phyloP scores from a whole-genome alignment of 2,797 vertebrate species.

The Ficedula albicollis region DNA sequence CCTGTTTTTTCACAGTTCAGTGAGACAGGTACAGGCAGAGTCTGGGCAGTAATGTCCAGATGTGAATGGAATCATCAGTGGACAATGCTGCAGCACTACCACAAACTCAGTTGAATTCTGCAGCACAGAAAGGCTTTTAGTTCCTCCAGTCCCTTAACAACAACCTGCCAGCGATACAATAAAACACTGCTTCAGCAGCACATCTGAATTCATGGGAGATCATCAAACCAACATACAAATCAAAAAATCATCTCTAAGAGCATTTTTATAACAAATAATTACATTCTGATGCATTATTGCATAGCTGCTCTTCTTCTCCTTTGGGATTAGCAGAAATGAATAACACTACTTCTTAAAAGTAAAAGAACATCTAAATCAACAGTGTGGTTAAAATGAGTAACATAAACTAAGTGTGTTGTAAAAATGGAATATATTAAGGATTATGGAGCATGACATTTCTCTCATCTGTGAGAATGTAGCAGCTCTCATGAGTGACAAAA shows the following conservation, averaged over 20 bases:
- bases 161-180: background rate
- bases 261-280: constrained; percentile 62
- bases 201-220: background rate
- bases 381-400: constrained; percentile 34
- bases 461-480: constrained; percentile 7
- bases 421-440: constrained; percentile 55
- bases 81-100: background rate
- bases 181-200: background rate
- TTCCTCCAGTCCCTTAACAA: background rate
- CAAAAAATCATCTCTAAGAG: constrained; percentile 19
- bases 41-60: background rate
- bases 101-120: background rate
- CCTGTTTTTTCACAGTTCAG: background rate
- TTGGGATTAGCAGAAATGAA: constrained; percentile 39
- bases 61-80: background rate
- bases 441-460: constrained; percentile 26
- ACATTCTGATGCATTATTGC: constrained; percentile 38
- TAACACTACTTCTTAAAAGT: constrained; percentile 27
- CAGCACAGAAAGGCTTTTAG: background rate
- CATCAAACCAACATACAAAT: constrained; percentile 31
- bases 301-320: constrained; percentile 13
- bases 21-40: background rate
- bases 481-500: constrained; percentile 19
- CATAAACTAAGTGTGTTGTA: constrained; percentile 34
- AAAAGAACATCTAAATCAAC: constrained; percentile 53